A percentile compares a stretch with the other conserved stretches of the same genome.
Evolutionary conservation across 2,888 invertebrate species (phyloP).

Genomic region (Aelia acuminata): DNA sequence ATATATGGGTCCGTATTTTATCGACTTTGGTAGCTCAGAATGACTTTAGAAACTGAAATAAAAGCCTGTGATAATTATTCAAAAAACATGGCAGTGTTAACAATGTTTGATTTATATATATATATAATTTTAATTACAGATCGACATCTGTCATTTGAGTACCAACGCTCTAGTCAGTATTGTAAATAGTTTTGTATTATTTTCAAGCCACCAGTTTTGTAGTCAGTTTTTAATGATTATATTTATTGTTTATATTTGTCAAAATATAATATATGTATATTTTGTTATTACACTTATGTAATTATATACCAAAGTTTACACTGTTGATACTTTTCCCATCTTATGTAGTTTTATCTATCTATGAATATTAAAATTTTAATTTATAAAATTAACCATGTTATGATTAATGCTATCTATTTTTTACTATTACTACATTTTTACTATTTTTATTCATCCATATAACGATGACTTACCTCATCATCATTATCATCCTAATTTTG

Average conservation of each 20-base stretch:
- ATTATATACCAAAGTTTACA: slow-evolving; percentile 56
- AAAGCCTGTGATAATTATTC: slow-evolving; percentile 40
- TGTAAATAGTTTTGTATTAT: slow-evolving; percentile 52
- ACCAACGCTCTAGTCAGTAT: slow-evolving; percentile 56
- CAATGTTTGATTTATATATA: background rate
- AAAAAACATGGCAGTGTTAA: background rate
- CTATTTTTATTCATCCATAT: too few relatives aligned
- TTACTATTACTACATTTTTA: too few relatives aligned
- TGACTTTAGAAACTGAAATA: background rate
- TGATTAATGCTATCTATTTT: too few relatives aligned
- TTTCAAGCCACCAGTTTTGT: slow-evolving; percentile 55
- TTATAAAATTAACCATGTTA: too few relatives aligned
- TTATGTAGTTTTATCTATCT: background rate
- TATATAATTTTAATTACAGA: slow-evolving; percentile 4
- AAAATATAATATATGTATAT: slow-evolving; percentile 57
- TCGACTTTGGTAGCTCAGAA: slow-evolving; percentile 11
- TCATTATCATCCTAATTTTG: too few relatives aligned
- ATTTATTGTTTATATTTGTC: slow-evolving; percentile 55
- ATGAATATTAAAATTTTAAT: background rate
- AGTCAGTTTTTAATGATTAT: slow-evolving; percentile 52
- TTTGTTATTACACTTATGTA: slow-evolving; percentile 56
- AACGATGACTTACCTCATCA: too few relatives aligned
- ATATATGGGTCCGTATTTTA: background rate
- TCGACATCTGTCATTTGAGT: slow-evolving; percentile 52
- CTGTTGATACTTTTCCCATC: background rate